These are phyloP conservation scores for Dicyrtoma fusca DNA, from an alignment of 2,888 invertebrate species.

Conservation along the genomic window DNA sequence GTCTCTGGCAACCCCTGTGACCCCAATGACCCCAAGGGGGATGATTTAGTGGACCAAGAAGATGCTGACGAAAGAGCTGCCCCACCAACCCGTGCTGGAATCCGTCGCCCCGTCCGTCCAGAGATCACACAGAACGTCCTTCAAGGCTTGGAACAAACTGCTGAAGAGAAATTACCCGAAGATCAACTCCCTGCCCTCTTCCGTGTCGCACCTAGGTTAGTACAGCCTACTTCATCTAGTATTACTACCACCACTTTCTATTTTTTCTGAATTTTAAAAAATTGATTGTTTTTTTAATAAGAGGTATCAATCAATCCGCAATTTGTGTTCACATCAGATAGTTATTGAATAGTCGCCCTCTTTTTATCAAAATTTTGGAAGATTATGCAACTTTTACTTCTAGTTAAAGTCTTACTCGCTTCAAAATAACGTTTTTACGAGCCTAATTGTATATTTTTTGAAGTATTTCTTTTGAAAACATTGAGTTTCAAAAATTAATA, in stretches of 20 bases:
- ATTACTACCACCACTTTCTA: too few relatives aligned
- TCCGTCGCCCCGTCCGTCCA: slow-evolving; percentile 46
- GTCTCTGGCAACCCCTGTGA: slow-evolving; percentile 85
- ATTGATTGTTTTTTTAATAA: background rate
- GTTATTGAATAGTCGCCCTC: background rate
- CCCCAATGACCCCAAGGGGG: slow-evolving; percentile 76
- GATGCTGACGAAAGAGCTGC: slow-evolving; percentile 66
- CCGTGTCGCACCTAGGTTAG: slow-evolving; percentile 48
- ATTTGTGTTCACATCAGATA: too few relatives aligned
- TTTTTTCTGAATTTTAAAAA: slow-evolving; percentile 2
- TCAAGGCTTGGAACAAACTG: slow-evolving; percentile 56
- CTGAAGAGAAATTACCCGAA: slow-evolving; percentile 54
- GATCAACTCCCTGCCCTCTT: slow-evolving; percentile 53
- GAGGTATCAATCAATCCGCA: background rate
- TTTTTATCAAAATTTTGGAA: too few relatives aligned
- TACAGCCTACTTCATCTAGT: too few relatives aligned
- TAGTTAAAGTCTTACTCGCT: background rate
- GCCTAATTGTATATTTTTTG: too few relatives aligned
- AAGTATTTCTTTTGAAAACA: too few relatives aligned
- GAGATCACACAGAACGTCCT: slow-evolving; percentile 49
- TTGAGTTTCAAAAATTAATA: too few relatives aligned
- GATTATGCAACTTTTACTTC: too few relatives aligned
- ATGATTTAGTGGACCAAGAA: slow-evolving; percentile 63
- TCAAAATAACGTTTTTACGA: too few relatives aligned
- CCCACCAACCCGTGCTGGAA: slow-evolving; percentile 37